Conservation (phyloP, 1,140 invertebrate species). For the Magallana angulata region DNA sequence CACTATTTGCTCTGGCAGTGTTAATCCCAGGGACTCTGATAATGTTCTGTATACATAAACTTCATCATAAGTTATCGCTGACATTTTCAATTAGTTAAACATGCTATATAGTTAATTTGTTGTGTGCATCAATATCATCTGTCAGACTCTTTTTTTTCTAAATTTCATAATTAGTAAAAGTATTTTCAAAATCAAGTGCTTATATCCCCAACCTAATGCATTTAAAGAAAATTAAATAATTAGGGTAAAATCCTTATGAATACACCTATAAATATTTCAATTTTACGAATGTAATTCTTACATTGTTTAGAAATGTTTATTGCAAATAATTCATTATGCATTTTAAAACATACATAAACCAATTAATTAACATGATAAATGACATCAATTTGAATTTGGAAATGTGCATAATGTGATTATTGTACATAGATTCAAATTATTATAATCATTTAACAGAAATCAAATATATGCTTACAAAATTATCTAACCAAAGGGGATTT, state of each 20-base stretch:
- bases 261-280: too few species aligned
- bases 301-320: neutral
- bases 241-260: too few species aligned
- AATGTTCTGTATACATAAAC: constrained; percentile 29
- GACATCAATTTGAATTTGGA: neutral
- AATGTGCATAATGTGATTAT: neutral
- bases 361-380: neutral
- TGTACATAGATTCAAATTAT: neutral
- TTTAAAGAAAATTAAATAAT: too few species aligned
- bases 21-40: neutral
- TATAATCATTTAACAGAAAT: neutral
- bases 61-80: neutral
- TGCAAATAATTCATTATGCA: neutral
- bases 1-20: constrained; percentile 6
- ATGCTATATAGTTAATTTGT: neutral
- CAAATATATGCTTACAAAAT: too few species aligned
- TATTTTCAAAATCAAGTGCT: too few species aligned
- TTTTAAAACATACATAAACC: neutral
- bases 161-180: too few species aligned
- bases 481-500: too few species aligned
- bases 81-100: constrained; percentile 17
- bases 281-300: neutral
- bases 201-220: too few species aligned
- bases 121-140: neutral
- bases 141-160: too few species aligned